Conservation (phyloP, 1,140 invertebrate genomes). For the Caenorhabditis tropicalis region DNA sequence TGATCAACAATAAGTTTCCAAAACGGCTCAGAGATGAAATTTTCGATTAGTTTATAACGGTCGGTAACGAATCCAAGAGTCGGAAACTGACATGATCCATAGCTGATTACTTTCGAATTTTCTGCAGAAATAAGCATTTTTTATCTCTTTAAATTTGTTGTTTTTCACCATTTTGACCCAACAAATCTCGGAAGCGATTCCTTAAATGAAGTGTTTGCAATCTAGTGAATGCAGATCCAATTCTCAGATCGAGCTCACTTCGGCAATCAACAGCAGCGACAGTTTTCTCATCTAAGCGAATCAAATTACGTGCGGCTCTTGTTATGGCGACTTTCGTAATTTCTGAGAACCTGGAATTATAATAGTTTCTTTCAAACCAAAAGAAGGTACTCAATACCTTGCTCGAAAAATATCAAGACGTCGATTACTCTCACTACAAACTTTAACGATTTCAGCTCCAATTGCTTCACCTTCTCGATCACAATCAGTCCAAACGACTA, state of each 20-base stretch:
- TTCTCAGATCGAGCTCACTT: conserved; percentile 90
- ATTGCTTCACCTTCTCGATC: conserved; percentile 99
- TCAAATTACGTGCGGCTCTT: conserved; percentile 84
- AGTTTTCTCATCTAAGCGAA: conserved; percentile 81
- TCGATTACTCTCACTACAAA: conserved; percentile 78
- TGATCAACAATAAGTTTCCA: conserved; percentile 81
- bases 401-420: conserved; percentile 56
- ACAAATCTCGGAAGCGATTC: conserved; percentile 73
- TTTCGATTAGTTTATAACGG: conserved; percentile 85
- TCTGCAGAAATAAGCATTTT: neutral
- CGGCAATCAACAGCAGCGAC: conserved; percentile 93
- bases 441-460: conserved; percentile 94
- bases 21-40: conserved; percentile 87
- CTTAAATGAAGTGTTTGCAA: conserved; percentile 89
- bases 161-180: conserved; percentile 71
- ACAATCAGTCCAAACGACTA: conserved; percentile 99
- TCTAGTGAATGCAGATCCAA: conserved; percentile 96
- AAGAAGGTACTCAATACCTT: neutral
- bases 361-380: neutral
- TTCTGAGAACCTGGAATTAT: conserved; percentile 85
- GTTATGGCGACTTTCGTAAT: conserved; percentile 84
- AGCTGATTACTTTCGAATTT: conserved; percentile 84
- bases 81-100: conserved; percentile 96
- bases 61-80: conserved; percentile 96
- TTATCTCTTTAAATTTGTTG: neutral